Percentiles rank a stretch among this genome's conserved stretches.
phyloP scores from a whole-genome alignment of 1,140 invertebrate genomes.

The Drosophila obscura region DNA sequence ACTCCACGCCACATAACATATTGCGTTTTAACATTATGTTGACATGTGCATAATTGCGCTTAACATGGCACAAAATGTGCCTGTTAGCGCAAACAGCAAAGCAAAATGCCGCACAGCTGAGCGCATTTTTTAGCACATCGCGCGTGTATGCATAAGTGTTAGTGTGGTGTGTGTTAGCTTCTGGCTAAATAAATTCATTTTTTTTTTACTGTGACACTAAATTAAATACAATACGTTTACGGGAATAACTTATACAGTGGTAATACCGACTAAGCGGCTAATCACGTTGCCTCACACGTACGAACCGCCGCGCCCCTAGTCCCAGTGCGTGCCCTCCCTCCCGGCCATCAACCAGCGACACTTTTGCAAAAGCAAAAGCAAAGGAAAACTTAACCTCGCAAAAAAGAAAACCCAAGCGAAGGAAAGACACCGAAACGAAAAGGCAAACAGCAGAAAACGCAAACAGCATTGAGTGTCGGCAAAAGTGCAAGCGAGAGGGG shows the following conservation, averaged over 20 bases:
- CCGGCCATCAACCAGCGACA: slow-evolving; percentile 8
- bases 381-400: slow-evolving; percentile 74
- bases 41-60: no score
- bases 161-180: slow-evolving; percentile 28
- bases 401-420: slow-evolving; percentile 4
- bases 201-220: slow-evolving; percentile 72
- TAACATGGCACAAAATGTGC: slow-evolving; percentile 1
- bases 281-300: no score
- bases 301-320: no score
- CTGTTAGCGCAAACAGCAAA: slow-evolving; percentile 15
- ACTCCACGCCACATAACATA: background rate
- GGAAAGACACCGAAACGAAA: no score
- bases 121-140: slow-evolving; percentile 65
- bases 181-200: slow-evolving; percentile 29
- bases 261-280: no score
- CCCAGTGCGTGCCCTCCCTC: background rate
- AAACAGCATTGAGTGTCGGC: background rate
- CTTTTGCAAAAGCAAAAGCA: slow-evolving; percentile 39
- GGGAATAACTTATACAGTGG: no score
- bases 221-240: no score
- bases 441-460: no score
- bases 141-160: background rate
- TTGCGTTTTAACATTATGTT: background rate
- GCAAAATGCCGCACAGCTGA: slow-evolving; percentile 39
- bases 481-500: background rate